These are phyloP conservation scores for Melospiza melodia DNA, from an alignment of 2,113 vertebrate species.

Conservation along the genomic window DNA sequence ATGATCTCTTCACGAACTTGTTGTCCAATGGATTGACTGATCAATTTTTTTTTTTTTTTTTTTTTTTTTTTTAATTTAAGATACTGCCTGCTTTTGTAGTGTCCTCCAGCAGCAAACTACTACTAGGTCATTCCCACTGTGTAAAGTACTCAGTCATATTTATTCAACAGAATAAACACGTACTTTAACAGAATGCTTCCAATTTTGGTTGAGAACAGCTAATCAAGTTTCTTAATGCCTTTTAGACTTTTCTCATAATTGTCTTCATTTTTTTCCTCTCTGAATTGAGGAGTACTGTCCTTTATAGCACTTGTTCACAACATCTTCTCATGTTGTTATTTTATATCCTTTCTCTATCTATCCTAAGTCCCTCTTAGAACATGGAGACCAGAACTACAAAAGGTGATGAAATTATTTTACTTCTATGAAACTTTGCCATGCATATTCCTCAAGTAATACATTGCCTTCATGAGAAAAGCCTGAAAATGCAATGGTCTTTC, in stretches of 20 bases:
- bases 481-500: not conserved
- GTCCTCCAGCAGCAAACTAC: not conserved
- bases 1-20: not conserved
- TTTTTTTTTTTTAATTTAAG: not conserved
- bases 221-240: not conserved
- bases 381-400: not conserved
- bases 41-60: too few relatives aligned
- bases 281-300: fast-evolving
- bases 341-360: not conserved
- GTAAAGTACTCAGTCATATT: not conserved
- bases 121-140: not conserved
- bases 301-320: not conserved
- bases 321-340: not conserved
- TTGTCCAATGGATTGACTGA: not conserved
- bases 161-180: not conserved
- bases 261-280: not conserved
- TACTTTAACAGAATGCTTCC: not conserved
- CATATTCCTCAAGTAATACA: not conserved
- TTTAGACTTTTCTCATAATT: not conserved
- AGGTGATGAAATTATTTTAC: not conserved
- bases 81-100: not conserved
- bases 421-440: not conserved
- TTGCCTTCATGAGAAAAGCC: not conserved
- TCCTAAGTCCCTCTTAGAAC: not conserved
- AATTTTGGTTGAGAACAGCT: not conserved